phyloP scores from a whole-genome alignment of 2,888 invertebrate species.

The Osedax fenrisi region DNA sequence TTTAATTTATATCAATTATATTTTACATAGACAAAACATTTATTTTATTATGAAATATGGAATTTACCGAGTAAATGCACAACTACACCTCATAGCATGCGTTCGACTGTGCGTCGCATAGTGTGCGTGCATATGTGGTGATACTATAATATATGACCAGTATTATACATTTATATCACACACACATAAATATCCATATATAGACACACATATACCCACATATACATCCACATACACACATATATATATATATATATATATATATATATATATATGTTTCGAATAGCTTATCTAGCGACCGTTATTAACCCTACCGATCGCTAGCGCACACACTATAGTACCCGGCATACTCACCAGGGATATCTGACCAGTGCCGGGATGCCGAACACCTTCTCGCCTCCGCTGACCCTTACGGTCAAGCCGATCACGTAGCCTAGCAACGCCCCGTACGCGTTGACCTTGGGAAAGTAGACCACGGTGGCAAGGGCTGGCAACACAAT shows the following conservation, averaged over 20 bases:
- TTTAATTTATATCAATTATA: too few relatives aligned
- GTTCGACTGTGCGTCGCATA: too few relatives aligned
- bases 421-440: background rate
- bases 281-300: background rate
- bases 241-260: background rate
- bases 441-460: background rate
- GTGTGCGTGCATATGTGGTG: too few relatives aligned
- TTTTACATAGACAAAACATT: too few relatives aligned
- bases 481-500: background rate
- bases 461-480: background rate
- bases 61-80: too few relatives aligned
- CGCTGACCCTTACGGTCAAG: background rate
- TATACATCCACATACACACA: too few relatives aligned
- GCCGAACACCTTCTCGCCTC: background rate
- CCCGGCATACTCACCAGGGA: background rate
- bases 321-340: background rate
- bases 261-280: background rate
- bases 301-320: background rate
- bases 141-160: too few relatives aligned
- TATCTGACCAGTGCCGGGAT: background rate
- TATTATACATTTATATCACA: too few relatives aligned
- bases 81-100: too few relatives aligned
- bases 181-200: too few relatives aligned
- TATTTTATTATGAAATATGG: too few relatives aligned
- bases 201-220: too few relatives aligned